Conservation (phyloP, 2,888 invertebrate species). For the Napeogenes sylphis region DNA sequence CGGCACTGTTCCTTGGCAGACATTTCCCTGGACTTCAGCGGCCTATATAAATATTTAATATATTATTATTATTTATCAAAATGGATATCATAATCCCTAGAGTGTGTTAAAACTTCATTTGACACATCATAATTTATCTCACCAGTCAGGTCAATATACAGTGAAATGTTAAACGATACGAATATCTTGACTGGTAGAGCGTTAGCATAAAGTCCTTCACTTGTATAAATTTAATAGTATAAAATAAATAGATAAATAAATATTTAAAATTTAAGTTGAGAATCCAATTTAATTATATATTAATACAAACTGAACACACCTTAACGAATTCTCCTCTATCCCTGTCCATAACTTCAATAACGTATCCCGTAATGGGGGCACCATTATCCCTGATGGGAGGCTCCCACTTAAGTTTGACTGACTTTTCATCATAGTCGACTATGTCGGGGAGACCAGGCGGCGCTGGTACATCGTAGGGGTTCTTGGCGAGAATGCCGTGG, state of each 20-base stretch:
- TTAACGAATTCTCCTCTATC: conserved; percentile 90
- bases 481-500: conserved; percentile 93
- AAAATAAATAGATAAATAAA: too few relatives aligned
- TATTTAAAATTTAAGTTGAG: too few relatives aligned
- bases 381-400: conserved; percentile 93
- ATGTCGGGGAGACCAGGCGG: conserved; percentile 94
- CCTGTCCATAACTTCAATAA: conserved; percentile 95
- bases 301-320: conserved; percentile 39
- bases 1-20: conserved; percentile 91
- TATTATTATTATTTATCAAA: too few relatives aligned
- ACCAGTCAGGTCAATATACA: too few relatives aligned
- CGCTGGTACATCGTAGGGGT: conserved; percentile 94
- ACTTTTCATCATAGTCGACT: conserved; percentile 93
- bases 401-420: conserved; percentile 94
- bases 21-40: conserved; percentile 88
- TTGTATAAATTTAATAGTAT: too few relatives aligned
- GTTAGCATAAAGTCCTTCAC: too few relatives aligned
- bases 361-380: conserved; percentile 94
- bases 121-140: too few relatives aligned
- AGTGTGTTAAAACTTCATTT: background rate
- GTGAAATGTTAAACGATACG: too few relatives aligned
- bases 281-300: background rate
- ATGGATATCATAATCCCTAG: too few relatives aligned
- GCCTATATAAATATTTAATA: conserved; percentile 61
- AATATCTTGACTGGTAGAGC: too few relatives aligned